Percentiles rank a stretch among this genome's conserved stretches.
These are phyloP conservation scores for Cardiocondyla obscurior DNA, from an alignment of 1,140 invertebrate species.

Conservation along the genomic window DNA sequence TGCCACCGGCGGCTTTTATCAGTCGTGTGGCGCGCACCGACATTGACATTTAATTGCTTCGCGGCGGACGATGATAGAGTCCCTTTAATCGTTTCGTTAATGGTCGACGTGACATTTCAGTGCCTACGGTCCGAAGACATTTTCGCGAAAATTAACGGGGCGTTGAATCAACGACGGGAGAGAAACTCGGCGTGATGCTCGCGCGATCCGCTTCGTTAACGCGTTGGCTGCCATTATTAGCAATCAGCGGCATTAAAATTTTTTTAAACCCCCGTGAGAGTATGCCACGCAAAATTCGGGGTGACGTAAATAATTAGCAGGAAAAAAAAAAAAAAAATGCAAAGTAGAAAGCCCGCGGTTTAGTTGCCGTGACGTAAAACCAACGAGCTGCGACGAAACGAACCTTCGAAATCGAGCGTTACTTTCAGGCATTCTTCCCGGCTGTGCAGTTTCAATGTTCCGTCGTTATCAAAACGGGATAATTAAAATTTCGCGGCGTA, in stretches of 20 bases:
- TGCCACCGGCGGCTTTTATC: background rate
- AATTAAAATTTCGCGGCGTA: background rate
- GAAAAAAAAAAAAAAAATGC: background rate
- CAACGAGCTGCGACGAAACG: no score
- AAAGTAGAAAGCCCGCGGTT: background rate
- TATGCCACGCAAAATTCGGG: background rate
- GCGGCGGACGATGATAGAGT: conserved; percentile 12
- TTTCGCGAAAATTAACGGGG: conserved; percentile 57
- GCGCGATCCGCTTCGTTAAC: conserved; percentile 1
- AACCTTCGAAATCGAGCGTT: no score
- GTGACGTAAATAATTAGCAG: background rate
- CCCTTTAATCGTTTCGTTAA: conserved; percentile 63
- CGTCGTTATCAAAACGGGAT: no score
- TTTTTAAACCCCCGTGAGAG: background rate
- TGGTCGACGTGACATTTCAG: conserved; percentile 67
- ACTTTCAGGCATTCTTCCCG: no score
- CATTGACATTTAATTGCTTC: conserved; percentile 69
- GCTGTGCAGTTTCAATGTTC: no score
- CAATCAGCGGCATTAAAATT: background rate
- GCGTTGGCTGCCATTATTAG: background rate
- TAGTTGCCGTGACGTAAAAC: no score
- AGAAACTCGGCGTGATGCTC: background rate
- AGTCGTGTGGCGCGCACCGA: background rate
- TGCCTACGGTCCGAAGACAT: conserved; percentile 27
- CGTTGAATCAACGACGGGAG: background rate